These are phyloP conservation scores for Parotocinclus haroldoi DNA, from an alignment of 2,797 vertebrate genomes.

Conservation along the genomic window DNA sequence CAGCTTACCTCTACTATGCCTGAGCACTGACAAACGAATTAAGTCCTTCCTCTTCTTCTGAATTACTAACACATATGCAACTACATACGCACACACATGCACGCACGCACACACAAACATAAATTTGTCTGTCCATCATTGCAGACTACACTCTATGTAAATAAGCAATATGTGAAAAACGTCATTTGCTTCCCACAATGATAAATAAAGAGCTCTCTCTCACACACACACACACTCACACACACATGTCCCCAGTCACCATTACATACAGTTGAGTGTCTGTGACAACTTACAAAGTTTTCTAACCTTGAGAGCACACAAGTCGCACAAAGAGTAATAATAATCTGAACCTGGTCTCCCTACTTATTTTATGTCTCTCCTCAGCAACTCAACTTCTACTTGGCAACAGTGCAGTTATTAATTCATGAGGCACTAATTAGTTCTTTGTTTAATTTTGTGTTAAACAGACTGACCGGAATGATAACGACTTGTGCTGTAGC, in stretches of 20 bases:
- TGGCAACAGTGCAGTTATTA: conserved; percentile 99
- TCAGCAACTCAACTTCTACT: conserved; percentile 96
- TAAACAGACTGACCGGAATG: conserved; percentile 99
- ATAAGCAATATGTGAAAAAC: neutral
- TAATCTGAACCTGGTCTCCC: conserved; percentile 92
- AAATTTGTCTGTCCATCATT: no score
- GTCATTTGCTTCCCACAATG: neutral
- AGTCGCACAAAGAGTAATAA: conserved; percentile 68
- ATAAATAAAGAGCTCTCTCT: neutral
- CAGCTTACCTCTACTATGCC: conserved; percentile 18
- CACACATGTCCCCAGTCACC: conserved; percentile 45
- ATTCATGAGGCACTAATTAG: conserved; percentile 99
- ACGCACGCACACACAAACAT: conserved; percentile 1
- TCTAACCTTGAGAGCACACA: conserved; percentile 77
- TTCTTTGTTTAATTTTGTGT: conserved; percentile 99
- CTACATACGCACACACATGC: neutral
- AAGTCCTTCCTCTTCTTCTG: conserved; percentile 1
- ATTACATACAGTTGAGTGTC: conserved; percentile 64
- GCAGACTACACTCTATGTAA: no score
- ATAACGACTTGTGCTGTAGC: conserved; percentile 98
- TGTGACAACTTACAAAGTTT: conserved; percentile 74
- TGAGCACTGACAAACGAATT: conserved; percentile 22
- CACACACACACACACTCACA: conserved; percentile 19
- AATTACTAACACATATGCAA: neutral
- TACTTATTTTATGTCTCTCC: conserved; percentile 98